Percentiles rank a stretch among this genome's conserved stretches.
Conservation (phyloP, 2,888 invertebrate genomes). For the Lasioglossum lativentre region DNA sequence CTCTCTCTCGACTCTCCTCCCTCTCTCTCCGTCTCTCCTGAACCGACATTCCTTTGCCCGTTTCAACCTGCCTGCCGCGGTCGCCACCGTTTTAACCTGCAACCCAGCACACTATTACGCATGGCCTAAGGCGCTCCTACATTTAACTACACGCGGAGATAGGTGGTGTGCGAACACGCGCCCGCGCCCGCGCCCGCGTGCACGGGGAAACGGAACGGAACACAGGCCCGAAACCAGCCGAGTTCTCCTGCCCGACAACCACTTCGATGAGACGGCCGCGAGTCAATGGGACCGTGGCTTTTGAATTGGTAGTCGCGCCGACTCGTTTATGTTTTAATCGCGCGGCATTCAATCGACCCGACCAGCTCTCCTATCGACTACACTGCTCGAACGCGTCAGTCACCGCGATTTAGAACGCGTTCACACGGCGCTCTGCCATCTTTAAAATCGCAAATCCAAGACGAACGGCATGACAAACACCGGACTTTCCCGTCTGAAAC, state of each 20-base stretch:
- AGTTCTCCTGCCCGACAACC: slow-evolving; percentile 47
- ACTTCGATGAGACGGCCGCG: slow-evolving; percentile 1
- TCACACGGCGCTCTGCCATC: too few species aligned
- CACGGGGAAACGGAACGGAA: neutral
- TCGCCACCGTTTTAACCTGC: slow-evolving; percentile 80
- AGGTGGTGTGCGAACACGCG: slow-evolving; percentile 8
- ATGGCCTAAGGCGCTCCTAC: slow-evolving; percentile 81
- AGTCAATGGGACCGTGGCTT: slow-evolving; percentile 56
- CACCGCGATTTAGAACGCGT: too few species aligned
- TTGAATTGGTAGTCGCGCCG: slow-evolving; percentile 19
- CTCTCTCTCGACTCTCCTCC: neutral
- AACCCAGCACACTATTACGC: slow-evolving; percentile 80
- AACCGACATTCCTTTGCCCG: slow-evolving; percentile 78
- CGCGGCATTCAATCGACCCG: slow-evolving; percentile 2
- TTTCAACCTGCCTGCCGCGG: slow-evolving; percentile 74
- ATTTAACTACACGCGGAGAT: slow-evolving; percentile 76
- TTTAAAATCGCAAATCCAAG: too few species aligned
- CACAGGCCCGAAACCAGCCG: slow-evolving; percentile 9
- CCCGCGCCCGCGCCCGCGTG: too few species aligned
- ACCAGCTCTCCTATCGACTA: neutral
- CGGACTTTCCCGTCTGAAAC: too few species aligned
- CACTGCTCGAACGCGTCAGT: too few species aligned
- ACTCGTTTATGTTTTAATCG: slow-evolving; percentile 67
- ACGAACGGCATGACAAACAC: too few species aligned
- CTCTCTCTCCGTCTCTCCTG: slow-evolving; percentile 58